phyloP scores from a whole-genome alignment of 2,113 vertebrate genomes.

The Hippocampus comes region DNA sequence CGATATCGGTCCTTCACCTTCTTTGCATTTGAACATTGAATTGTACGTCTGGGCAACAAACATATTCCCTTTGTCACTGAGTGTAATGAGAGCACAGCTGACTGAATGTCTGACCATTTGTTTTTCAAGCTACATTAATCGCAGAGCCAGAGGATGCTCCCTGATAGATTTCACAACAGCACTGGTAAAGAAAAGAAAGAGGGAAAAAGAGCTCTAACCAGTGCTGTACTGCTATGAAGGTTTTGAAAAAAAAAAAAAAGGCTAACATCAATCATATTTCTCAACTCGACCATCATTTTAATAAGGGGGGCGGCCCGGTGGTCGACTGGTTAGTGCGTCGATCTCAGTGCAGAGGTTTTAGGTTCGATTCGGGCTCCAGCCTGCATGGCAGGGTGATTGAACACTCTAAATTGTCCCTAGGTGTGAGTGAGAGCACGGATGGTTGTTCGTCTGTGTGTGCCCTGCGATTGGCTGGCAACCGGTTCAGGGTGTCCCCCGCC shows the following conservation, averaged over 20 bases:
- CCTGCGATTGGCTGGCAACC: too few species aligned
- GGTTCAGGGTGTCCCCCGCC: too few species aligned
- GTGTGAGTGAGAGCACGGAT: too few species aligned
- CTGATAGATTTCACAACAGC: conserved; percentile 64
- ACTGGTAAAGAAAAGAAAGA: conserved; percentile 51
- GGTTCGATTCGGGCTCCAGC: too few species aligned
- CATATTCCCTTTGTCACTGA: conserved; percentile 10
- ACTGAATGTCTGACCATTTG: conserved; percentile 67
- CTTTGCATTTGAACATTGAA: conserved; percentile 63
- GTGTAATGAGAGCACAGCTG: conserved; percentile 59
- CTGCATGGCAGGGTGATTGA: too few species aligned
- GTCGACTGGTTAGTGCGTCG: too few species aligned
- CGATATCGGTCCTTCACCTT: conserved; percentile 25
- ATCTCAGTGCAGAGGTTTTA: too few species aligned
- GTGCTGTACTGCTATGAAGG: conserved; percentile 19
- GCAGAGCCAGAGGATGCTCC: conserved; percentile 54
- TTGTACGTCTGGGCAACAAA: conserved; percentile 46
- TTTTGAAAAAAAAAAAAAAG: too few species aligned
- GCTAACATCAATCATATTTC: background rate
- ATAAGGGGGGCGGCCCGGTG: too few species aligned
- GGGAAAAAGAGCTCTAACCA: conserved; percentile 52
- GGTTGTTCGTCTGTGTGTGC: too few species aligned
- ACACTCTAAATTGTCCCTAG: too few species aligned
- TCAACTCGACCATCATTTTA: too few species aligned
- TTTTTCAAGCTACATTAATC: conserved; percentile 72